Base-by-base conservation (phyloP, 2,797 vertebrate species). In the Lutjanus campechanus region DNA sequence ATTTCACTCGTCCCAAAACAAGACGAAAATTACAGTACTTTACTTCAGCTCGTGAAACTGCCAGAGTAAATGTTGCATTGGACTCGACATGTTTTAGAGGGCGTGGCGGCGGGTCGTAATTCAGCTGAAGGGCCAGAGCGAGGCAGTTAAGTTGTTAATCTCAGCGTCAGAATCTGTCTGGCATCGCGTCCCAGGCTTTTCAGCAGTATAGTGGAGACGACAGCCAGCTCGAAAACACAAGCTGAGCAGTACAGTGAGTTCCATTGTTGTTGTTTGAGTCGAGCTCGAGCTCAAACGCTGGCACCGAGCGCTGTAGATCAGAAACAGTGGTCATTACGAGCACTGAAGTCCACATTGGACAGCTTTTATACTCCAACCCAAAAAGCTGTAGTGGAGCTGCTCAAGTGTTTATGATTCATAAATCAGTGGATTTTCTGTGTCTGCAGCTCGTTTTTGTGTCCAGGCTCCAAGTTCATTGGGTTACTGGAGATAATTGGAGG, bases 131-230 rank as follows among this genome's bases (percentile, higher is more conserved):
- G 87, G 68, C 82, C 79, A 77, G 68, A 73, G 83, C 82, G 85
- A 85, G 68, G 86, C 83, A 85, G 78, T 92, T 91, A 88, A 79
- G 66, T 84, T 89, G 85, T 88, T 94, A 91, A 94, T 95, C 90
- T 94, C 70, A 79, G 79, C 72, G 16, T 90, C 77, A 71, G 82
- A 84, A 91, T 93, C 92, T 84, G 86, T 92, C 88, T 93, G 92
- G 89, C 90, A 77, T 79, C 8, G 36, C 19, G 54, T 86, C 65
- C 77, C 9, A 56, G 86, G 84, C 20, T 55, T 86, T 86, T 92
- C 87, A 81, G 86, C 87, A 53, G 36, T 66, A 59, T 53, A 62
- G 66, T 72, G 85, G 75, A 79, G 83, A 69, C 15, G 69, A 76
- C 69, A 50, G 76, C 76, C 76, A 60, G 69, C 72, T 60, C 76